Percentiles rank a stretch among this genome's conserved stretches.
phyloP scores from a whole-genome alignment of 30 jellyfish, hydroid and myxozoan species.

The Sanderia malayensis region DNA sequence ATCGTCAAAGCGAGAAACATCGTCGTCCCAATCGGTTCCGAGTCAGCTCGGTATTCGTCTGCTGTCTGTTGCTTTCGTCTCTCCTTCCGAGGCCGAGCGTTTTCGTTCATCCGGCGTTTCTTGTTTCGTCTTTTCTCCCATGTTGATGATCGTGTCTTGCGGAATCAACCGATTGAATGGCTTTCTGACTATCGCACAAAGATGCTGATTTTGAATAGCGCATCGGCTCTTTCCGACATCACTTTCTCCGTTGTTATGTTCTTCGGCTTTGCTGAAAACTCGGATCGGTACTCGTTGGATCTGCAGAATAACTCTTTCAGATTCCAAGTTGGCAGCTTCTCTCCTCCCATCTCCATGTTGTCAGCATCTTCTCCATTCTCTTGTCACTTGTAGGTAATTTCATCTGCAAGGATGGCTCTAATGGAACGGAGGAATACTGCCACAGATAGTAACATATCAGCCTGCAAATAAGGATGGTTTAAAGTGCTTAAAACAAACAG shows the following conservation, averaged over 20 bases:
- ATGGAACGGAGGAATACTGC: constrained; percentile 44
- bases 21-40: no score
- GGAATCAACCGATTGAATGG: constrained; percentile 4
- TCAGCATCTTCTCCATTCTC: constrained; percentile 5
- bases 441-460: constrained; percentile 42
- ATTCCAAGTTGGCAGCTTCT: not conserved
- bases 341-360: constrained; percentile 35
- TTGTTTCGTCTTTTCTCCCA: constrained; percentile 8
- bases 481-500: no score
- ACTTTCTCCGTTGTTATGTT: no score
- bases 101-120: constrained; percentile 13
- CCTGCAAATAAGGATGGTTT: no score
- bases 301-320: constrained; percentile 4
- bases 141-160: constrained; percentile 40
- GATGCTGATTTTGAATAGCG: no score
- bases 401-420: constrained; percentile 32
- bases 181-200: not conserved
- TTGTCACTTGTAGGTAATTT: not conserved
- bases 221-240: no score
- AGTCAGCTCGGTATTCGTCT: no score
- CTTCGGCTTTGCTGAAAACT: no score
- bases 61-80: constrained; percentile 8
- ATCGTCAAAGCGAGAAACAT: no score
- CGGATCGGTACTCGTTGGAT: not conserved
- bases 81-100: constrained; percentile 51